These are phyloP conservation scores for Ctenochaetus hawaiiensis DNA, from an alignment of 2,797 vertebrate species.

Conservation along the genomic window DNA sequence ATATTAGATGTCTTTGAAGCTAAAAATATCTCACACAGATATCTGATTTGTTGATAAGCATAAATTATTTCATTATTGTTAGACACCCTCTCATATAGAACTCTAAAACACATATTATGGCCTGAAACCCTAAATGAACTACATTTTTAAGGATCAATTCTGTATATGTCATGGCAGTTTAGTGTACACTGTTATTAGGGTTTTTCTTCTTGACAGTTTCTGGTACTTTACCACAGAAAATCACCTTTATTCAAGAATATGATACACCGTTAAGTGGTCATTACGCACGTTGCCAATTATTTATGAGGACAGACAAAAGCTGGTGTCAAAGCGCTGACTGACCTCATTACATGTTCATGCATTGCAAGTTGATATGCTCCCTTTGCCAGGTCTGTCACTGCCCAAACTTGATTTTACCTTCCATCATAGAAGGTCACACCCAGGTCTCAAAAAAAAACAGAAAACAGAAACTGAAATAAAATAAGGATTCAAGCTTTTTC, in stretches of 20 bases:
- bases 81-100: no score
- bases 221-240: background rate
- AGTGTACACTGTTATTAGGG: background rate
- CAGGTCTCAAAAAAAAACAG: background rate
- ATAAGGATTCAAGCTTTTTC: background rate
- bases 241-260: constrained; percentile 39
- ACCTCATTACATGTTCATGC: constrained; percentile 69
- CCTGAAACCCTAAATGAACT: no score
- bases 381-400: constrained; percentile 32
- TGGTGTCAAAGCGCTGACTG: constrained; percentile 63
- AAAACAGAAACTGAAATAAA: background rate
- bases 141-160: no score
- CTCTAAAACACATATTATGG: no score
- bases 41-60: background rate
- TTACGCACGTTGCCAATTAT: constrained; percentile 78
- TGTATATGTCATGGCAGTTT: no score
- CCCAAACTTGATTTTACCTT: constrained; percentile 61
- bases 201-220: background rate
- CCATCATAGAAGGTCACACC: no score
- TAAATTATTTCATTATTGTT: background rate
- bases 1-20: no score
- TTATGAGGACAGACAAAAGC: constrained; percentile 69
- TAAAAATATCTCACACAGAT: background rate
- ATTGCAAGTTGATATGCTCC: constrained; percentile 66
- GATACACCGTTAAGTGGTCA: constrained; percentile 69